A percentile compares a stretch with the other conserved stretches of the same genome.
phyloP scores from a whole-genome alignment of 2,113 vertebrate genomes.

The Entelurus aequoreus region DNA sequence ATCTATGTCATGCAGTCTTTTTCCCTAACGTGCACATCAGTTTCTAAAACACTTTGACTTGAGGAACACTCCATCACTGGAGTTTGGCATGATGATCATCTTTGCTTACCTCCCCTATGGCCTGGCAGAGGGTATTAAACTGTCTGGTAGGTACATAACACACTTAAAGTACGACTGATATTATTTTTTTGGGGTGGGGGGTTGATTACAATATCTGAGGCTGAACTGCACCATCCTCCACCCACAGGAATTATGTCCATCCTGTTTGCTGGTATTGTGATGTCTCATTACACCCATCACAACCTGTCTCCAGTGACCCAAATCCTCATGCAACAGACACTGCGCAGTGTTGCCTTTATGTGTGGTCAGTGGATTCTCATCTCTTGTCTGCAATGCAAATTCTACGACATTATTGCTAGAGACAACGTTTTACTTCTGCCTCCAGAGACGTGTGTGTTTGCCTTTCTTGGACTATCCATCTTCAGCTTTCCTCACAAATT shows the following conservation, averaged over 20 bases:
- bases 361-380: slow-evolving; percentile 84
- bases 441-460: slow-evolving; percentile 96
- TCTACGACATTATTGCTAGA: neutral
- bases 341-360: slow-evolving; percentile 93
- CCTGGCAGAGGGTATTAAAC: slow-evolving; percentile 91
- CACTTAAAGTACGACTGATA: neutral
- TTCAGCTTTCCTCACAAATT: slow-evolving; percentile 99
- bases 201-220: neutral
- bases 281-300: slow-evolving; percentile 99
- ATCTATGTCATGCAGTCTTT: neutral
- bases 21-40: slow-evolving; percentile 62
- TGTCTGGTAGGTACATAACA: slow-evolving; percentile 79
- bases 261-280: slow-evolving; percentile 95
- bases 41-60: slow-evolving; percentile 93
- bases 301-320: slow-evolving; percentile 97
- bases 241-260: slow-evolving; percentile 94
- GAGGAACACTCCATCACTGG: slow-evolving; percentile 93
- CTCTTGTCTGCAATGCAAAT: neutral
- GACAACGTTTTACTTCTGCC: slow-evolving; percentile 38
- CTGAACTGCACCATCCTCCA: slow-evolving; percentile 4
- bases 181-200: neutral
- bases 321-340: slow-evolving; percentile 98
- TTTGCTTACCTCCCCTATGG: slow-evolving; percentile 98
- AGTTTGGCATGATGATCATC: slow-evolving; percentile 99
- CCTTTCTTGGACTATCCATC: slow-evolving; percentile 96